Conservation (phyloP, 64 coral and sea anemone species). For the Astreopora myriophthalma region DNA sequence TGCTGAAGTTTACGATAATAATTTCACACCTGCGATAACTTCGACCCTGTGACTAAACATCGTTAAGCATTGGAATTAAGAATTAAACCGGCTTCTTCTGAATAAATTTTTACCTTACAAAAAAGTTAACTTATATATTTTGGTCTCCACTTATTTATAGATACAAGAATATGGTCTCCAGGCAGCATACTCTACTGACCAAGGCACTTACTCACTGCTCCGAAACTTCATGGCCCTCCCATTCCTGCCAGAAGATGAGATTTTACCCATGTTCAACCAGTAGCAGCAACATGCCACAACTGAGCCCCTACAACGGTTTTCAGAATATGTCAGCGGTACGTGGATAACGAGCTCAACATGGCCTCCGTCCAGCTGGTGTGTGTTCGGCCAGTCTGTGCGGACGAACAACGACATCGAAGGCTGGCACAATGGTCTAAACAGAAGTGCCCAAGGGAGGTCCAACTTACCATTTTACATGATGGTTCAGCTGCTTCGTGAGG, state of each 20-base stretch:
- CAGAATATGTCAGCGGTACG: too few relatives aligned
- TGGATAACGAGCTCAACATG: too few relatives aligned
- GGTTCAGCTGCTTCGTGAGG: too few relatives aligned
- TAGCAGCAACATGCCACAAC: neutral
- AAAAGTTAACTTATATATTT: too few relatives aligned
- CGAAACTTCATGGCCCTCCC: constrained; percentile 15
- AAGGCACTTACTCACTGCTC: neutral
- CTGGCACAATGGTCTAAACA: constrained; percentile 56
- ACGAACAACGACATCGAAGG: constrained; percentile 72
- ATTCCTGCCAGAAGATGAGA: neutral
- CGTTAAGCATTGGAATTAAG: neutral
- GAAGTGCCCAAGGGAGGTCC: constrained; percentile 7
- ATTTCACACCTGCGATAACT: too few relatives aligned
- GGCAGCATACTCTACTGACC: neutral
- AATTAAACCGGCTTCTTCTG: neutral
- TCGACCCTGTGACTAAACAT: neutral
- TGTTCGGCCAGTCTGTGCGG: too few relatives aligned
- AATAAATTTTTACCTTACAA: neutral
- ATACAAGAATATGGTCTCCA: constrained; percentile 8
- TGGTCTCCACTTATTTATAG: neutral
- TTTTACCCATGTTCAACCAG: neutral
- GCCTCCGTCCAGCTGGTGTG: too few relatives aligned
- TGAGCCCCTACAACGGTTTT: neutral
- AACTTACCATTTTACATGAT: too few relatives aligned
- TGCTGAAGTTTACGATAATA: too few relatives aligned